A percentile compares a stretch with the other conserved stretches of the same genome.
These are phyloP conservation scores for Lamellibrachia luymesi DNA, from an alignment of 1,140 invertebrate species.

Conservation along the genomic window DNA sequence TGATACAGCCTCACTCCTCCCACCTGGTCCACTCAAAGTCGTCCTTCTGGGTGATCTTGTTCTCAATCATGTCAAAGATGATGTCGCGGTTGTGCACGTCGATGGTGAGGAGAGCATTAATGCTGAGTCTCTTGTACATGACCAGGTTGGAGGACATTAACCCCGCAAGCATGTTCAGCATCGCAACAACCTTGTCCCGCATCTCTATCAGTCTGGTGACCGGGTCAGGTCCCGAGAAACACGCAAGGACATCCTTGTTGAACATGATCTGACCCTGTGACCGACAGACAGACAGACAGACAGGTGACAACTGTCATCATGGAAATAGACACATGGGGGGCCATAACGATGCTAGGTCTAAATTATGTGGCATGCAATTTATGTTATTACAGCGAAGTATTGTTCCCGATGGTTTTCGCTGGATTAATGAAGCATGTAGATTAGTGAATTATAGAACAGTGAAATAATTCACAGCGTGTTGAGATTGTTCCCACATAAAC, in stretches of 20 bases:
- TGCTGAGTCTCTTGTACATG: constrained; percentile 49
- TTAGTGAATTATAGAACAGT: too few species aligned
- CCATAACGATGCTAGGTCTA: too few species aligned
- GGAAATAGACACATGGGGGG: too few species aligned
- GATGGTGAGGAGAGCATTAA: constrained; percentile 82
- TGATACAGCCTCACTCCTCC: neutral
- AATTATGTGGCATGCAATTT: too few species aligned
- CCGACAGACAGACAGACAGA: neutral
- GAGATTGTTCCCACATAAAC: too few species aligned
- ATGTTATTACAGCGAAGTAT: too few species aligned
- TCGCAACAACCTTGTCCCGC: constrained; percentile 40
- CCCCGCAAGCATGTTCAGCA: constrained; percentile 44
- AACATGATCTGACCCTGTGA: constrained; percentile 54
- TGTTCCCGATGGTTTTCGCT: too few species aligned
- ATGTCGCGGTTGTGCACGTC: constrained; percentile 85
- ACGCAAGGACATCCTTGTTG: constrained; percentile 48
- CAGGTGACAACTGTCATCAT: too few species aligned
- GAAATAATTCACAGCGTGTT: too few species aligned
- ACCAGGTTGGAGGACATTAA: constrained; percentile 44
- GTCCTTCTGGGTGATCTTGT: constrained; percentile 48
- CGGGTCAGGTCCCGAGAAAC: constrained; percentile 39
- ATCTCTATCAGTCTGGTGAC: constrained; percentile 35
- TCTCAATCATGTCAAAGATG: constrained; percentile 68
- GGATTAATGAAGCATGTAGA: too few species aligned
- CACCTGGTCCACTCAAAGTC: constrained; percentile 58